phyloP scores from a whole-genome alignment of 2,797 vertebrate genomes.

The Rhinatrema bivittatum region DNA sequence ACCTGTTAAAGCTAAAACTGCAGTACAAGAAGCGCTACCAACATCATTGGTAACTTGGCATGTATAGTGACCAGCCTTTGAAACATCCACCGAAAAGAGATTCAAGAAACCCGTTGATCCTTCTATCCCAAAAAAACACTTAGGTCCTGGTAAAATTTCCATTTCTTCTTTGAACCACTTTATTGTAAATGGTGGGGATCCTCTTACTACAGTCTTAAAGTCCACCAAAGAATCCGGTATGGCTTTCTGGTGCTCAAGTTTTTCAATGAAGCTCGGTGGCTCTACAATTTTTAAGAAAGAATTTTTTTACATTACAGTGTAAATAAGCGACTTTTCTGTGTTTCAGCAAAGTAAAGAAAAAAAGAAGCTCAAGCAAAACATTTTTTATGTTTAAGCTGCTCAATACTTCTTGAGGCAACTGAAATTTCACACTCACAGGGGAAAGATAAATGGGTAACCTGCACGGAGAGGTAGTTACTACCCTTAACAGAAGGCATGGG shows the following conservation, averaged over 20 bases:
- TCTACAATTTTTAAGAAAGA: constrained; percentile 70
- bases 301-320: too few relatives aligned
- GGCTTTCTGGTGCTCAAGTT: constrained; percentile 76
- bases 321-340: constrained; percentile 4
- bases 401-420: constrained; percentile 8
- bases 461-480: too few relatives aligned
- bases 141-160: constrained; percentile 82
- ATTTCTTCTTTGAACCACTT: constrained; percentile 94
- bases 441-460: constrained; percentile 3
- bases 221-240: constrained; percentile 81
- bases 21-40: constrained; percentile 84
- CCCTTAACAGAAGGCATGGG: too few relatives aligned
- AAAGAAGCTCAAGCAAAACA: constrained; percentile 5
- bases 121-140: constrained; percentile 85
- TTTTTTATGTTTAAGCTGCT: too few relatives aligned
- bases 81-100: constrained; percentile 78
- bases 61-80: constrained; percentile 82
- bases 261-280: constrained; percentile 84
- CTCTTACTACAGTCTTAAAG: constrained; percentile 84
- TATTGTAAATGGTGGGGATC: constrained; percentile 87
- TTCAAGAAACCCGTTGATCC: constrained; percentile 84
- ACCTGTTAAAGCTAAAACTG: constrained; percentile 88
- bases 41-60: constrained; percentile 94
- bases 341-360: constrained; percentile 8
- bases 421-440: constrained; percentile 14